Evolutionary conservation across 2,888 invertebrate genomes (phyloP).

Genomic region (Cremastinae sp.): DNA sequence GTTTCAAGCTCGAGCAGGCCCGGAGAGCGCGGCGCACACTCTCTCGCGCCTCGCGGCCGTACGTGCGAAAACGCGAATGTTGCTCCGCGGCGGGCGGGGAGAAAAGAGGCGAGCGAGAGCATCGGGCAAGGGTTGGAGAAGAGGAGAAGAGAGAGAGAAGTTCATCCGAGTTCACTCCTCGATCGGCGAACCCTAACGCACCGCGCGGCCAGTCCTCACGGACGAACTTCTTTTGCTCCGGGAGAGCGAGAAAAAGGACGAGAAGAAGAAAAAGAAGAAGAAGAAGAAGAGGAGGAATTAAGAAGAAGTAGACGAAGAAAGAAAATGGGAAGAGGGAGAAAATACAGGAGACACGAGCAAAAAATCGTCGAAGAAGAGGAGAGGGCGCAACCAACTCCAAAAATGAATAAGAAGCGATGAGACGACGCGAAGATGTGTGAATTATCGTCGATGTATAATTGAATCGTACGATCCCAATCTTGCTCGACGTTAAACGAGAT

Average conservation of each 20-base stretch:
- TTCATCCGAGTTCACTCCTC: slow-evolving; percentile 78
- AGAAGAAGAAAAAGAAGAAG: slow-evolving; percentile 35
- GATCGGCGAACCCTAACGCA: slow-evolving; percentile 76
- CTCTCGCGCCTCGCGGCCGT: background rate
- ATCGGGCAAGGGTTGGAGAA: slow-evolving; percentile 27
- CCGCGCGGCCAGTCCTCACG: slow-evolving; percentile 40
- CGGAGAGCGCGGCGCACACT: slow-evolving; percentile 17
- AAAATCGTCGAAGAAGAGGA: too few relatives aligned
- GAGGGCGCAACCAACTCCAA: too few relatives aligned
- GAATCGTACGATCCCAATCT: slow-evolving; percentile 53
- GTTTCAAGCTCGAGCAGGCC: slow-evolving; percentile 1
- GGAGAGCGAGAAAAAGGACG: slow-evolving; percentile 36
- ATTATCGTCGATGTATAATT: slow-evolving; percentile 58
- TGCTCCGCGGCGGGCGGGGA: slow-evolving; percentile 22
- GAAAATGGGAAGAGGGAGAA: slow-evolving; percentile 16
- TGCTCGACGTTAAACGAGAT: background rate
- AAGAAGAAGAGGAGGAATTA: too few relatives aligned
- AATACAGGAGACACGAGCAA: too few relatives aligned
- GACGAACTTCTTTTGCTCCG: slow-evolving; percentile 59
- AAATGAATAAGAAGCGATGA: too few relatives aligned
- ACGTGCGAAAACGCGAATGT: slow-evolving; percentile 39
- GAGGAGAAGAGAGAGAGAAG: slow-evolving; percentile 63
- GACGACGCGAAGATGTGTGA: slow-evolving; percentile 57
- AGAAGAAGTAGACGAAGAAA: background rate
- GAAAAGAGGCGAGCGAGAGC: slow-evolving; percentile 13